These are phyloP conservation scores for Tenrec ecaudatus DNA, from an alignment of 2,113 vertebrate species.

Conservation along the genomic window DNA sequence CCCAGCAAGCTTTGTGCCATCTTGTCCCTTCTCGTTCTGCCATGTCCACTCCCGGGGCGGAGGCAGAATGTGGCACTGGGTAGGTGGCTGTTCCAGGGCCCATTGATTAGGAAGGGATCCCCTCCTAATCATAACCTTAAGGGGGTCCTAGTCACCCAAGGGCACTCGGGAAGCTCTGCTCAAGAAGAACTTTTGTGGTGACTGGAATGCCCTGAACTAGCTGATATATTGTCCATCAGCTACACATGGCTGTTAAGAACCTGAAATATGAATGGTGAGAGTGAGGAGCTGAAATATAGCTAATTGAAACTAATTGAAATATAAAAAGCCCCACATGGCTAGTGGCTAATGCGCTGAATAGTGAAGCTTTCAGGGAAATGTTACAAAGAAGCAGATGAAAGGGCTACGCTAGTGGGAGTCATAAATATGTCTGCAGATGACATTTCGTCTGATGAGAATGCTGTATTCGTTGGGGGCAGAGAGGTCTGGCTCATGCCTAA, in stretches of 20 bases:
- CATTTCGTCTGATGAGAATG: slow-evolving; percentile 84
- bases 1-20: neutral
- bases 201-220: neutral
- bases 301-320: slow-evolving; percentile 31
- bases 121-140: neutral
- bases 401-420: slow-evolving; percentile 78
- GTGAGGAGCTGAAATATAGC: neutral
- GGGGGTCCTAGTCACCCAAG: neutral
- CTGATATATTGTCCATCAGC: neutral
- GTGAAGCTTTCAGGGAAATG: slow-evolving; percentile 37
- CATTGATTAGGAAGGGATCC: neutral
- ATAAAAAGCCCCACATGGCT: slow-evolving; percentile 29
- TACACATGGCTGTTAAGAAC: neutral
- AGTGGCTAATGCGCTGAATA: neutral
- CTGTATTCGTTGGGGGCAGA: slow-evolving; percentile 83
- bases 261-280: slow-evolving; percentile 5
- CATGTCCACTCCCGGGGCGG: neutral
- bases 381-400: slow-evolving; percentile 77
- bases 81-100: neutral
- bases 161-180: neutral
- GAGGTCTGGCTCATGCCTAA: slow-evolving; percentile 81
- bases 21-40: neutral
- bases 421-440: slow-evolving; percentile 64
- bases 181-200: neutral
- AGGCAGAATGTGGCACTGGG: neutral